A percentile compares a stretch with the other conserved stretches of the same genome.
These are phyloP conservation scores for Neoscelio sp. DNA, from an alignment of 2,888 invertebrate genomes.

Conservation along the genomic window DNA sequence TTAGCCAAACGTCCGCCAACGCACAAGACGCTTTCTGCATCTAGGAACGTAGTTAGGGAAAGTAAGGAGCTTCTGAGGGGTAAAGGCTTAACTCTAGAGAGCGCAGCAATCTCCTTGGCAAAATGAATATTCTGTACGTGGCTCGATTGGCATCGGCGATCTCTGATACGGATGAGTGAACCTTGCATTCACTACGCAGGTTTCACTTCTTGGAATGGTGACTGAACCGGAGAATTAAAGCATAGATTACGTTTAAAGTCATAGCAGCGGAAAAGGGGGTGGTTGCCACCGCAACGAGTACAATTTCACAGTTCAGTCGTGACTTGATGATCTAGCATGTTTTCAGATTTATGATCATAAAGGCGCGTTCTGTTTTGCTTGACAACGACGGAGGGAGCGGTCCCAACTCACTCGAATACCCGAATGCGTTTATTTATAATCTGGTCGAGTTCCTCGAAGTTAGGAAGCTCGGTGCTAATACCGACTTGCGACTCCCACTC, in stretches of 20 bases:
- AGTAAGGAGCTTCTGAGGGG: constrained; percentile 8
- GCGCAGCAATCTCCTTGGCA: background rate
- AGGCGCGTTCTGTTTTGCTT: too few species aligned
- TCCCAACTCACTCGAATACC: background rate
- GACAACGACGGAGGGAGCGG: background rate
- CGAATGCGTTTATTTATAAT: background rate
- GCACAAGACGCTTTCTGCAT: background rate
- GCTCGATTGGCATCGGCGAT: too few species aligned
- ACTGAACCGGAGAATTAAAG: too few species aligned
- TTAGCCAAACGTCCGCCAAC: constrained; percentile 35
- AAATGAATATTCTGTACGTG: too few species aligned
- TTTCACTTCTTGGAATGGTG: too few species aligned
- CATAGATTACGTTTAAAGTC: background rate
- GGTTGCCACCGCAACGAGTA: constrained; percentile 14
- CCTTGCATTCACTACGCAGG: too few species aligned
- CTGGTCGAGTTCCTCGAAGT: background rate
- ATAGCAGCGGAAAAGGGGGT: constrained; percentile 13
- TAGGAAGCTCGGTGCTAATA: background rate
- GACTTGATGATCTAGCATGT: background rate
- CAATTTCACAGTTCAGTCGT: background rate
- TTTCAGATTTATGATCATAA: too few species aligned
- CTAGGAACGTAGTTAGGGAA: constrained; percentile 18
- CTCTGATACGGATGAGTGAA: too few species aligned
- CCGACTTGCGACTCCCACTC: too few species aligned
- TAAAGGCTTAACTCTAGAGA: too few species aligned